These are phyloP conservation scores for Cryptocephalus primarius DNA, from an alignment of 2,888 invertebrate genomes.

Conservation along the genomic window DNA sequence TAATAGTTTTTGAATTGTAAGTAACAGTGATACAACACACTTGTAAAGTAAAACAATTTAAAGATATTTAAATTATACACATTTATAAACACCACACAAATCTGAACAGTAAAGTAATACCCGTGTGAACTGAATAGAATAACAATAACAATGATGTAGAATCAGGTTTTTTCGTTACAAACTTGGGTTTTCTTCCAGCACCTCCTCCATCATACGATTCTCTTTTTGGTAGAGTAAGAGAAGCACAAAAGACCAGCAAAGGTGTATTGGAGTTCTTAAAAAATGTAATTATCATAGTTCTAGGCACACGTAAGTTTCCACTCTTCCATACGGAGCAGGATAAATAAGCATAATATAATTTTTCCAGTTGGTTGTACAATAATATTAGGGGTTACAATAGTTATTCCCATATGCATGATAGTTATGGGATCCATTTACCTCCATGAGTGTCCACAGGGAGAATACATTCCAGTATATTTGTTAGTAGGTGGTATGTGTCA, in stretches of 20 bases:
- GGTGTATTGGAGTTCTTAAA: conserved; percentile 50
- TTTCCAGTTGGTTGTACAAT: conserved; percentile 52
- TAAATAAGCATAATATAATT: background rate
- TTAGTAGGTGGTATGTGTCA: conserved; percentile 46
- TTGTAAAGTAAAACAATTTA: no score
- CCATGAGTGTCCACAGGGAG: conserved; percentile 53
- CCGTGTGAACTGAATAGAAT: no score
- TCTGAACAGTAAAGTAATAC: no score
- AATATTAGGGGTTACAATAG: conserved; percentile 49
- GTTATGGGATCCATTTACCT: conserved; percentile 53
- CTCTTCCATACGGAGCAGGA: background rate
- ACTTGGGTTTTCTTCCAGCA: conserved; percentile 30
- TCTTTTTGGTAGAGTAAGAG: conserved; percentile 50
- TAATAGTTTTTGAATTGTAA: no score
- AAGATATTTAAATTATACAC: no score
- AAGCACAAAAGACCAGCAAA: conserved; percentile 48
- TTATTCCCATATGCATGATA: conserved; percentile 58
- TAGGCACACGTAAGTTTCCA: conserved; percentile 49
- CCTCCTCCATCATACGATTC: conserved; percentile 60
- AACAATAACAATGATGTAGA: no score
- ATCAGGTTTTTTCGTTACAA: no score
- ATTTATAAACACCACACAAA: no score
- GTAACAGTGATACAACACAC: no score
- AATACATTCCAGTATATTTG: conserved; percentile 58
- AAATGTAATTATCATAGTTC: conserved; percentile 46